A percentile compares a stretch with the other conserved stretches of the same genome.
phyloP scores from a whole-genome alignment of 2,888 invertebrate genomes.

The Sclerodermus sp. region DNA sequence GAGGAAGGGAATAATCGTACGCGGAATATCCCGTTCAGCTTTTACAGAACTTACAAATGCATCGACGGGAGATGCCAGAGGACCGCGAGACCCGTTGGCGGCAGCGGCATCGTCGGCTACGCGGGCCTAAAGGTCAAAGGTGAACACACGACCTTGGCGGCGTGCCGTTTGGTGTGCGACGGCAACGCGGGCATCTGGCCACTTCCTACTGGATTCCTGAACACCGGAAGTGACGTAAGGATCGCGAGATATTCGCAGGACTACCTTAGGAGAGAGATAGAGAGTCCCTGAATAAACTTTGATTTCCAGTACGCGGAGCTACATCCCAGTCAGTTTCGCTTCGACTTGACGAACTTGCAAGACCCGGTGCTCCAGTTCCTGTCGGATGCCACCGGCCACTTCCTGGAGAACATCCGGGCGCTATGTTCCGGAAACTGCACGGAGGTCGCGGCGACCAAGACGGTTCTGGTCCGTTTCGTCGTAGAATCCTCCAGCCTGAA shows the following conservation, averaged over 20 bases:
- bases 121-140: background rate
- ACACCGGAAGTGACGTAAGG: background rate
- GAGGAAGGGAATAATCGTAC: too few relatives aligned
- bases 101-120: background rate
- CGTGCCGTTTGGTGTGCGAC: constrained; percentile 15
- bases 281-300: too few relatives aligned
- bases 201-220: constrained; percentile 9
- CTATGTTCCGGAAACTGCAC: constrained; percentile 63
- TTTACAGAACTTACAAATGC: constrained; percentile 15
- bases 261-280: background rate
- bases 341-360: constrained; percentile 17
- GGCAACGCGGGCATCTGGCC: constrained; percentile 15
- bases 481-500: constrained; percentile 59
- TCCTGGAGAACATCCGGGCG: constrained; percentile 62
- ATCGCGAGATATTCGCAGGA: background rate
- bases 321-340: constrained; percentile 21
- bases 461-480: constrained; percentile 63
- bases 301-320: constrained; percentile 40
- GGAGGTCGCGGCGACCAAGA: constrained; percentile 59
- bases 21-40: constrained; percentile 4
- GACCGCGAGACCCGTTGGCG: background rate
- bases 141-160: constrained; percentile 12
- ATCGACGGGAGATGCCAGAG: constrained; percentile 3
- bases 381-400: constrained; percentile 62
- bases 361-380: constrained; percentile 60